phyloP scores from a whole-genome alignment of 2,797 vertebrate genomes.

The Labeo calbasu region DNA sequence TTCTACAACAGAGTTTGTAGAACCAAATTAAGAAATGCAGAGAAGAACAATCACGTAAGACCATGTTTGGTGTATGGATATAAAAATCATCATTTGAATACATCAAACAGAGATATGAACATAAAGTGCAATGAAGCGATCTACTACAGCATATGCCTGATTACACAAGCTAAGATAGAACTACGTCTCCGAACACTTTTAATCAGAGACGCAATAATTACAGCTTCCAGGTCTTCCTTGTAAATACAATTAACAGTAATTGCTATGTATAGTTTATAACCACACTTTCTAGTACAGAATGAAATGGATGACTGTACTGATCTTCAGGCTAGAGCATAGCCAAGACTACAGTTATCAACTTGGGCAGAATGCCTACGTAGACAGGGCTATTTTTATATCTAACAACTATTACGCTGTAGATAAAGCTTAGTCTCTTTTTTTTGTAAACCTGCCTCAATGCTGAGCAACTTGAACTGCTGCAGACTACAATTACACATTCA shows the following conservation, averaged over 20 bases:
- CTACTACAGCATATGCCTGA: constrained; percentile 11
- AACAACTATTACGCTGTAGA: constrained; percentile 4
- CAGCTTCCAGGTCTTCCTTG: constrained; percentile 62
- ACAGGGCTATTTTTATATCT: constrained; percentile 36
- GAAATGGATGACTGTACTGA: constrained; percentile 67
- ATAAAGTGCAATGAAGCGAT: constrained; percentile 11
- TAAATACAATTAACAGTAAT: constrained; percentile 75
- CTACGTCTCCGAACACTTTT: constrained; percentile 29
- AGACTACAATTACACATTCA: background rate
- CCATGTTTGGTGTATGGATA: background rate
- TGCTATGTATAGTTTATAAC: constrained; percentile 65
- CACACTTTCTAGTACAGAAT: constrained; percentile 66
- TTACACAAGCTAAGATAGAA: background rate
- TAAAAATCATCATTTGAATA: constrained; percentile 16
- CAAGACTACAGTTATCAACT: constrained; percentile 11
- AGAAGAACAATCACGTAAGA: background rate
- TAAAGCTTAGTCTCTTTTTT: background rate
- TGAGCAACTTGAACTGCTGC: background rate
- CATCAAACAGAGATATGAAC: background rate
- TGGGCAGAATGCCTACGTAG: constrained; percentile 30
- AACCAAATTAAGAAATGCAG: background rate
- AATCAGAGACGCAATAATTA: constrained; percentile 66
- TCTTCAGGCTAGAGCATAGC: background rate
- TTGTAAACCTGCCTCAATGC: background rate
- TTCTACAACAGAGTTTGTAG: background rate